Percentiles rank a stretch among this genome's conserved stretches.
phyloP scores from a whole-genome alignment of 1,140 invertebrate species.

The Diachasma alloeum region DNA sequence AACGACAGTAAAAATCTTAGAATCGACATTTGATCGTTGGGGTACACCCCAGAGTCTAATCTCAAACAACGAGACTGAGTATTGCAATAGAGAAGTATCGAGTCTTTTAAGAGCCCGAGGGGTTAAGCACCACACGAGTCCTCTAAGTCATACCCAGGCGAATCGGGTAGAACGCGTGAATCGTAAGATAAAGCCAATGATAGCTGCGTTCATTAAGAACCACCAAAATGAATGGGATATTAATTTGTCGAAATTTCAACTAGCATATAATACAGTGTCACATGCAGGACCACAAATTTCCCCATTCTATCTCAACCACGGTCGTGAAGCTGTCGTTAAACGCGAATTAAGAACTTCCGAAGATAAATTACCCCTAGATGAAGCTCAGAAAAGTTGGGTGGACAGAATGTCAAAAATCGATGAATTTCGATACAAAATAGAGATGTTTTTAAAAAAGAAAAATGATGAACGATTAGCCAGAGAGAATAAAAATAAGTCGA shows the following conservation, averaged over 20 bases:
- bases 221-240: no score
- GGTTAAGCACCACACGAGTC: conserved; percentile 10
- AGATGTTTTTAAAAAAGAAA: conserved; percentile 21
- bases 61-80: conserved; percentile 22
- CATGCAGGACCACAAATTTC: conserved; percentile 16
- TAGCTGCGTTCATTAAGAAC: conserved; percentile 4
- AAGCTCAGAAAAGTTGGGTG: conserved; percentile 5
- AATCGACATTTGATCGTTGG: conserved; percentile 29
- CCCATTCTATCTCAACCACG: conserved; percentile 25
- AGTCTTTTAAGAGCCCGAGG: conserved; percentile 4
- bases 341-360: background rate
- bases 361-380: background rate
- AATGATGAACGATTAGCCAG: no score
- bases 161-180: no score
- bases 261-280: no score
- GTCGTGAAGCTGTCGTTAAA: conserved; percentile 1
- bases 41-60: conserved; percentile 17
- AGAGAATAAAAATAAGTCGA: background rate
- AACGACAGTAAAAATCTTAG: background rate
- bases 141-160: conserved; percentile 6
- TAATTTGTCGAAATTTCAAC: no score
- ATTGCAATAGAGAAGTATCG: conserved; percentile 25
- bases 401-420: conserved; percentile 9
- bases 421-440: no score
- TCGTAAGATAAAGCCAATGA: no score